These are phyloP conservation scores for Limnothrissa miodon DNA, from an alignment of 2,113 vertebrate species.

Conservation along the genomic window DNA sequence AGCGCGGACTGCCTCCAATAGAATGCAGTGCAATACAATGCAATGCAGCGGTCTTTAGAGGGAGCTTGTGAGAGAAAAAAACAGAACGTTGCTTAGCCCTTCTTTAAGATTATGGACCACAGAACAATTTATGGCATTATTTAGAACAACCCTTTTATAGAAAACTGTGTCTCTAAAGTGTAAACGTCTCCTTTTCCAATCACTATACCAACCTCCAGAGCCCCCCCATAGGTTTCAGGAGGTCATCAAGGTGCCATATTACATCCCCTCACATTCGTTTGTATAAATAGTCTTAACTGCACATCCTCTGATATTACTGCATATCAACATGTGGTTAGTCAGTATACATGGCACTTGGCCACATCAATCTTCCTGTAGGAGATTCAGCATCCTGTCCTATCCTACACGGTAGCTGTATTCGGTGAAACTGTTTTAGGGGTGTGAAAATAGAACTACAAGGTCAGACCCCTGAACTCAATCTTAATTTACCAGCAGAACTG, in stretches of 20 bases:
- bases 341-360: constrained; percentile 2
- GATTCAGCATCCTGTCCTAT: background rate
- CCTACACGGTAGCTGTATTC: background rate
- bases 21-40: too few species aligned
- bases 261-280: constrained; percentile 33
- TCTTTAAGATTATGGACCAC: too few species aligned
- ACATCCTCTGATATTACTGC: constrained; percentile 36
- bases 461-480: background rate
- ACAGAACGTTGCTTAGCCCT: too few species aligned
- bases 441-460: background rate
- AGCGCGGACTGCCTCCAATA: too few species aligned
- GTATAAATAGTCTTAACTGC: constrained; percentile 52
- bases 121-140: background rate
- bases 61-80: too few species aligned
- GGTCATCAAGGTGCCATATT: background rate
- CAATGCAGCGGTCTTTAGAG: too few species aligned
- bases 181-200: background rate
- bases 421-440: background rate
- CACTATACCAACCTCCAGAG: background rate
- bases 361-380: background rate
- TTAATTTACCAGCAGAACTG: background rate
- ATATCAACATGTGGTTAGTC: constrained; percentile 40
- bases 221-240: background rate
- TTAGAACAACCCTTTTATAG: constrained; percentile 50
- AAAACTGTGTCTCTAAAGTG: background rate